Conservation (phyloP, 2,113 vertebrate genomes). For the Galeopterus variegatus region DNA sequence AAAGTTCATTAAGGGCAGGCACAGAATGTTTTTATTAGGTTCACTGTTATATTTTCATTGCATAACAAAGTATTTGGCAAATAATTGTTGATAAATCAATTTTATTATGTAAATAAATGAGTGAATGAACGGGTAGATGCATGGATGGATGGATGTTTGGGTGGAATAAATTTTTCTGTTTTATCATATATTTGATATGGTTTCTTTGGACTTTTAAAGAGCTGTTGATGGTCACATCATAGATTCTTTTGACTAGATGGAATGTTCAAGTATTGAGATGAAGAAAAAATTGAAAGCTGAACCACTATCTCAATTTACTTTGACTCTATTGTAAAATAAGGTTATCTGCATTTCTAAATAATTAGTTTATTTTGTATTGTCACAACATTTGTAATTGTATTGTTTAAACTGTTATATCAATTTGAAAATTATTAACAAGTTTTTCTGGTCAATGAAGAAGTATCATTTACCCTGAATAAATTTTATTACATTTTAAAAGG, state of each 20-base stretch:
- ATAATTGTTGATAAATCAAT: neutral
- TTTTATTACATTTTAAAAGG: neutral
- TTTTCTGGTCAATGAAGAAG: neutral
- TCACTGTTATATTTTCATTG: neutral
- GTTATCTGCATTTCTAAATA: neutral
- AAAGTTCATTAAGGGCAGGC: neutral
- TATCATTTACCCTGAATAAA: neutral
- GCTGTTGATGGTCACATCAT: accelerated
- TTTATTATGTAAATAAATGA: neutral
- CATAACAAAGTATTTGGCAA: neutral
- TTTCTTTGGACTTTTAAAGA: neutral
- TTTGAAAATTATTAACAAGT: neutral
- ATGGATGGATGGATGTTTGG: neutral
- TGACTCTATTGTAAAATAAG: neutral
- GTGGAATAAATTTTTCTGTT: neutral
- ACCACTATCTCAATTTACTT: neutral
- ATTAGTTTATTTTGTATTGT: neutral
- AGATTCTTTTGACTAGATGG: neutral
- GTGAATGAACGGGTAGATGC: neutral
- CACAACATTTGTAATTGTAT: neutral
- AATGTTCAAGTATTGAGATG: neutral
- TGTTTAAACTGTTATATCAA: neutral
- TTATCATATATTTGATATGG: neutral
- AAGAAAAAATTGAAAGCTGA: neutral
- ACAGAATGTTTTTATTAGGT: neutral